Base-by-base conservation (phyloP, 1,140 invertebrate genomes). In the Cyrtorhinus lividipennis region DNA sequence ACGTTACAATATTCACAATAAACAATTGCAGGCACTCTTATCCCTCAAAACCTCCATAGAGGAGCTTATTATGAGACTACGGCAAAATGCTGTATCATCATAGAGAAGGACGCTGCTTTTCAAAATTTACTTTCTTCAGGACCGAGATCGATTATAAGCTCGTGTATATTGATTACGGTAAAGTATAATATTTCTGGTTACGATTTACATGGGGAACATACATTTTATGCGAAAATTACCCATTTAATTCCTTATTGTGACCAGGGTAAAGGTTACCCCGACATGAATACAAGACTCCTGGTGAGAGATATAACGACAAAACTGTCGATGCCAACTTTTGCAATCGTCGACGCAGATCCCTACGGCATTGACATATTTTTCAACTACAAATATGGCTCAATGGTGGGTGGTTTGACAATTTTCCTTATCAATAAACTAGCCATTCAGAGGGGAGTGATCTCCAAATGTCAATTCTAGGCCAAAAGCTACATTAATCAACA, bases 331-430 rank as follows among this genome's bases (percentile, higher is more conserved):
- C 48, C 48, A 12, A 53, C 20, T 15, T 53, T 53, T 20, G 48
- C 48, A 5, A 12, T 53, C 5, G 48, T 53, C 20, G 48, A 53
- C 20, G 8, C 10, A 3, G 48, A 53, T 20, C 48, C 48, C 8
- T 20, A 53, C 20, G 48, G 48, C 5, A 8, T 53, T 8, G 48
- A 53, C 18, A 53, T 53, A 15, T 53, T 53, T 20, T 53, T 53
- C 48, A 53, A 53, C 48, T 53, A 53, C 48, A 53, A 53, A 22
- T 53, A 53, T 22, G 48, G 48, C 10, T 53, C 48, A 15, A 53
- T 15, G 48, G 48, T 53, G 20, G 20, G 5, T 5, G 10, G 8
- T 10, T 53, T 10, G 18, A 53, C 10, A 5, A 53, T 12, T 53
- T 15, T 53, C 20, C 5, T 53, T 10, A 15, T 20, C n/a, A 10